Percentiles rank a stretch among this genome's conserved stretches.
Evolutionary conservation across 1,140 invertebrate species (phyloP).

Genomic region (Diachasmimorpha longicaudata): DNA sequence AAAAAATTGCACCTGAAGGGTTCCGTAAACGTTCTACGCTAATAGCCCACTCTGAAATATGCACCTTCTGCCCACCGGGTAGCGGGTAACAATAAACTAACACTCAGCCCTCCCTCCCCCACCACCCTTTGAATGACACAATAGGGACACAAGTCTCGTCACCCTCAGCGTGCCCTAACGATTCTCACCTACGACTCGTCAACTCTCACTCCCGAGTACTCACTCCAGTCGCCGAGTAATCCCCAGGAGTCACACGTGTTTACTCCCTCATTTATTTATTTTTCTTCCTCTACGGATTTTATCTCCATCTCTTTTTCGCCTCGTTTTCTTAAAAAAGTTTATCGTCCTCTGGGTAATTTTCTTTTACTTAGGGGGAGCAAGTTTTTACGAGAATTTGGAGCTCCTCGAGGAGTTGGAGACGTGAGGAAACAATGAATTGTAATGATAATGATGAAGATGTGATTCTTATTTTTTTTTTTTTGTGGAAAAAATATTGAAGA

Average conservation of each 20-base stretch:
- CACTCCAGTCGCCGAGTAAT: background rate
- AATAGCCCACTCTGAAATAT: slow-evolving; percentile 50
- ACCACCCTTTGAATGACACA: slow-evolving; percentile 39
- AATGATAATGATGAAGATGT: background rate
- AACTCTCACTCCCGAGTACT: background rate
- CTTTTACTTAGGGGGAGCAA: slow-evolving; percentile 8
- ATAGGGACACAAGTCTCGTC: slow-evolving; percentile 38
- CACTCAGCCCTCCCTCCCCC: slow-evolving; percentile 44
- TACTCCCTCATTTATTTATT: slow-evolving; percentile 22
- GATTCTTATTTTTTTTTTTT: background rate
- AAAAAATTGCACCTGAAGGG: background rate
- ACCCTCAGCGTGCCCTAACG: slow-evolving; percentile 47
- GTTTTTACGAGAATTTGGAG: slow-evolving; percentile 29
- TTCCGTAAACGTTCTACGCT: background rate
- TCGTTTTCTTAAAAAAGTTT: slow-evolving; percentile 16
- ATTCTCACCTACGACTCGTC: slow-evolving; percentile 47
- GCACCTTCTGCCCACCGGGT: slow-evolving; percentile 55
- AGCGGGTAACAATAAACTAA: slow-evolving; percentile 63
- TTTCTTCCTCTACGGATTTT: background rate
- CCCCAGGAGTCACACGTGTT: slow-evolving; percentile 14
- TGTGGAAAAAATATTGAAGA: background rate
- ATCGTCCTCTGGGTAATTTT: slow-evolving; percentile 10
- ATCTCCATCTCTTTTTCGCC: background rate
- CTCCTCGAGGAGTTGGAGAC: slow-evolving; percentile 20
- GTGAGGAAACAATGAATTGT: background rate